Percentiles rank a stretch among this genome's conserved stretches.
Conservation (phyloP, 2,797 vertebrate genomes). For the Jordanella pulchra region DNA sequence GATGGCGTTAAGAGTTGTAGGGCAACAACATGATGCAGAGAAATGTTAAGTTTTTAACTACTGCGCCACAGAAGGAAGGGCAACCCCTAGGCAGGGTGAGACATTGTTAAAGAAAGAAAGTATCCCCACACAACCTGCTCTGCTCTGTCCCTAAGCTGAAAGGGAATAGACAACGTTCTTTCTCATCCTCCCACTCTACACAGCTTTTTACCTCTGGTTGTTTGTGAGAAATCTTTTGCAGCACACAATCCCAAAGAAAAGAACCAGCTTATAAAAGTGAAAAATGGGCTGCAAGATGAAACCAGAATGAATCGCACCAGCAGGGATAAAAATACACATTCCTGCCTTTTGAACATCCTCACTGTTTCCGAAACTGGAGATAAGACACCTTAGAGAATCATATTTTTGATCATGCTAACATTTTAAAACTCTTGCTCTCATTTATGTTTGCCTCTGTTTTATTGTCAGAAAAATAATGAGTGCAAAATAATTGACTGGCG, state of each 20-base stretch:
- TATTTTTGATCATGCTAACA: conserved; percentile 40
- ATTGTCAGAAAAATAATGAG: conserved; percentile 1
- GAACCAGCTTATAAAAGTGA: conserved; percentile 47
- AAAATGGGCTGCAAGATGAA: conserved; percentile 53
- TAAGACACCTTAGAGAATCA: conserved; percentile 49
- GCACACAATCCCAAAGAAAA: conserved; percentile 54
- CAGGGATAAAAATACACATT: conserved; percentile 61
- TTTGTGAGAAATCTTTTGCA: conserved; percentile 64
- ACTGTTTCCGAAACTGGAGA: conserved; percentile 41
- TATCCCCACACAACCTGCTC: conserved; percentile 77
- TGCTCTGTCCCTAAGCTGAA: conserved; percentile 67
- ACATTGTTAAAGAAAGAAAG: conserved; percentile 69
- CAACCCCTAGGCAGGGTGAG: conserved; percentile 63
- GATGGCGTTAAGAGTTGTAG: conserved; percentile 27
- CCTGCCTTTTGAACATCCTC: conserved; percentile 58
- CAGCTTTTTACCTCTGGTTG: conserved; percentile 72
- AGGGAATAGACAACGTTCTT: conserved; percentile 75
- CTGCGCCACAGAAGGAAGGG: conserved; percentile 51
- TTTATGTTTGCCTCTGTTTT: conserved; percentile 1
- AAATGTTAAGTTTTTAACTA: conserved; percentile 49
- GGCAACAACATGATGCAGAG: conserved; percentile 52
- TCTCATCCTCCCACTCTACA: conserved; percentile 75
- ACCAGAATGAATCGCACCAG: conserved; percentile 56
- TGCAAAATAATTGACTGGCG: background rate
- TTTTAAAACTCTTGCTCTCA: conserved; percentile 13